phyloP scores from a whole-genome alignment of 2,113 vertebrate genomes.

The rat (Rattus norvegicus) region DNA sequence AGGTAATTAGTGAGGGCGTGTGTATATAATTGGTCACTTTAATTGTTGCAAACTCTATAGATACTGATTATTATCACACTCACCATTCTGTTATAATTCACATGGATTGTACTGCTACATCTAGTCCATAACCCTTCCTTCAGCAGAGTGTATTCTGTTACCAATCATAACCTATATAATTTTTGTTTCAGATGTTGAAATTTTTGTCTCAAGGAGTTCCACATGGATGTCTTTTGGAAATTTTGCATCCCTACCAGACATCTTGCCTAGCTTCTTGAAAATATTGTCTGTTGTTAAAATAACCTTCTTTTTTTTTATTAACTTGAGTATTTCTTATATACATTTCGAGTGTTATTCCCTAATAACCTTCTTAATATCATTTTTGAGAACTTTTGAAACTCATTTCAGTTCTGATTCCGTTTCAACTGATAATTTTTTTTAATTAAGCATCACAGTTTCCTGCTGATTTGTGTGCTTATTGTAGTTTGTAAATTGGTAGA shows the following conservation, averaged over 20 bases:
- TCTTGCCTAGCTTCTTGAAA: neutral
- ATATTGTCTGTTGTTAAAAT: neutral
- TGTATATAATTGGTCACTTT: neutral
- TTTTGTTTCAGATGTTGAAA: neutral
- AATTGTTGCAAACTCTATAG: neutral
- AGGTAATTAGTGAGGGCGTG: neutral
- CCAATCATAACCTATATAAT: neutral
- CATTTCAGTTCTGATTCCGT: neutral
- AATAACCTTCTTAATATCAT: neutral
- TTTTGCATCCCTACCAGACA: neutral
- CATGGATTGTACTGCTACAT: too few relatives aligned
- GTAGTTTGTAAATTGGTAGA: neutral
- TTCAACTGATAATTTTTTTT: neutral
- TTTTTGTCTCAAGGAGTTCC: slow-evolving; percentile 15
- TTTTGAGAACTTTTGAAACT: neutral
- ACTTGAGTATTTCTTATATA: too few relatives aligned
- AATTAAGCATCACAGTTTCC: neutral
- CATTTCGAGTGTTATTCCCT: too few relatives aligned
- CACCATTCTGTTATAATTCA: neutral
- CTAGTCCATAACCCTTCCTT: too few relatives aligned
- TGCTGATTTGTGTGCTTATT: neutral
- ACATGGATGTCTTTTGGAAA: neutral
- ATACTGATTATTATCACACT: neutral
- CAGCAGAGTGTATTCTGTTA: neutral
- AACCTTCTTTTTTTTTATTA: too few relatives aligned